Evolutionary conservation across 2,888 invertebrate species (phyloP).

Genomic region (Aphidoletes aphidimyza): DNA sequence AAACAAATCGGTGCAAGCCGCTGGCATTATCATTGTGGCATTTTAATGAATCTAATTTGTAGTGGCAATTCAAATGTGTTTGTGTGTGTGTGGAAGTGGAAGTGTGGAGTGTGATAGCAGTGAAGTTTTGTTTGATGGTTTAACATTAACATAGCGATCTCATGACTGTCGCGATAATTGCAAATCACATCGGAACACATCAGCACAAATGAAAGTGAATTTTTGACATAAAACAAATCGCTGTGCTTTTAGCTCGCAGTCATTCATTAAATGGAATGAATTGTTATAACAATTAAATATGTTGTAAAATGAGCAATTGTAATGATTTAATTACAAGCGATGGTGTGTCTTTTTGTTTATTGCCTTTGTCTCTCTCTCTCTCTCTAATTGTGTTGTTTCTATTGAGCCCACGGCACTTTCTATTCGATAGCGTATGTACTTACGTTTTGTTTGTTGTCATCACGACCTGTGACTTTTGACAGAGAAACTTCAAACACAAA

Average conservation of each 20-base stretch:
- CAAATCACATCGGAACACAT: neutral
- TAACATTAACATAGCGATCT: neutral
- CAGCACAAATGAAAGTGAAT: neutral
- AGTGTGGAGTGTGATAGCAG: too few relatives aligned
- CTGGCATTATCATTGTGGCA: too few relatives aligned
- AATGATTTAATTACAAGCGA: constrained; percentile 7
- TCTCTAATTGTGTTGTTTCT: neutral
- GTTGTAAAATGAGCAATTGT: neutral
- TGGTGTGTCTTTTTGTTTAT: too few relatives aligned
- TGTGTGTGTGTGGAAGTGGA: too few relatives aligned
- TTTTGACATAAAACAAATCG: neutral
- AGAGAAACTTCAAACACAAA: neutral
- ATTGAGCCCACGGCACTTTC: neutral
- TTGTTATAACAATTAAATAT: neutral
- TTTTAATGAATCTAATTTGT: too few relatives aligned
- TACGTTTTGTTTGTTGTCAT: too few relatives aligned
- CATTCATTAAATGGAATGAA: neutral
- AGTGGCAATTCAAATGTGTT: neutral
- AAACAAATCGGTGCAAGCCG: too few relatives aligned
- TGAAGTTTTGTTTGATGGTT: neutral
- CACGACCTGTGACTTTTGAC: neutral
- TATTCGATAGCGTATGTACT: neutral
- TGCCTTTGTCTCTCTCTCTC: too few relatives aligned
- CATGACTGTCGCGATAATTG: constrained; percentile 15
- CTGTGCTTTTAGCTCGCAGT: neutral